These are phyloP conservation scores for Lagenorhynchus albirostris DNA, from an alignment of 2,113 vertebrate genomes.

Conservation along the genomic window DNA sequence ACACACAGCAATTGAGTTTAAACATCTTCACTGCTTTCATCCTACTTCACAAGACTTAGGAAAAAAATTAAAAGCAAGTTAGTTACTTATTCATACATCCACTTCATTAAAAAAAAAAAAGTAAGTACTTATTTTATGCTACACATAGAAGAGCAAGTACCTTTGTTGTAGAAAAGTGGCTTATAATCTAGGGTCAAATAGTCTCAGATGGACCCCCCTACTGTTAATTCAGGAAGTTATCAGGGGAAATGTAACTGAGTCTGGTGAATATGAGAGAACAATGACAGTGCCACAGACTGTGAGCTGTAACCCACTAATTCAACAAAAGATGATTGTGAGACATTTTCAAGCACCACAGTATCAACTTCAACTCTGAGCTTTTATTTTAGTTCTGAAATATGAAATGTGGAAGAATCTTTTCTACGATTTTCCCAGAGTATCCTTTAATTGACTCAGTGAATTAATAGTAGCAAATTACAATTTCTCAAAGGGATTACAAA, in stretches of 20 bases:
- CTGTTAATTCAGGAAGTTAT: background rate
- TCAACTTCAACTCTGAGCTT: background rate
- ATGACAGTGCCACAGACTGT: background rate
- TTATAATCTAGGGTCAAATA: background rate
- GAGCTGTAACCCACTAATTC: background rate
- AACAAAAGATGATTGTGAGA: background rate
- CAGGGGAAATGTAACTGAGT: background rate
- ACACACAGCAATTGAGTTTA: background rate
- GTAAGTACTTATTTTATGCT: background rate
- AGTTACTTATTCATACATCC: background rate
- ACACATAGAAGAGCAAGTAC: background rate
- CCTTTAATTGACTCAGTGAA: conserved; percentile 37
- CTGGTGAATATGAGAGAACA: background rate
- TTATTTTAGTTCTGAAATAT: conserved; percentile 30
- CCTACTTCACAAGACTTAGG: background rate
- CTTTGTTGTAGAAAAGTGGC: background rate
- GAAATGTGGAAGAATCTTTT: background rate
- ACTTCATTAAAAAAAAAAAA: background rate
- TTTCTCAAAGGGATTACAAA: conserved; percentile 1
- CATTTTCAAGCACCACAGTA: background rate
- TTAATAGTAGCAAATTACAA: conserved; percentile 32
- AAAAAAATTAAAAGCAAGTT: background rate
- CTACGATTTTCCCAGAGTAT: background rate
- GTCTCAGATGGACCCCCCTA: background rate
- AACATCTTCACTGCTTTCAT: background rate